phyloP scores from a whole-genome alignment of 2,888 invertebrate species.

The Drosophila prostipennis region DNA sequence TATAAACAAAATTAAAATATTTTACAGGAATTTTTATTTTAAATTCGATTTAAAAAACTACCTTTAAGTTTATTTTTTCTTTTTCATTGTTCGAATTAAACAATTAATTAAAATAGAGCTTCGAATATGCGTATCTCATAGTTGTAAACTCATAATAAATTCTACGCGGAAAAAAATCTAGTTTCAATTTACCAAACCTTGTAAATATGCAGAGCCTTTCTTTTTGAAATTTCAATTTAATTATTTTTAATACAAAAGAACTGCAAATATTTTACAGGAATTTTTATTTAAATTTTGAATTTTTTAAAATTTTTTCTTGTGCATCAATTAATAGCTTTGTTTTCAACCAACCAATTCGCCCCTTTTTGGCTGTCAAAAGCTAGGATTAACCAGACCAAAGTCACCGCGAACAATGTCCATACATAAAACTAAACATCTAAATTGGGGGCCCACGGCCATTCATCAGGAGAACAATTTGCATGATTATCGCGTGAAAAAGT shows the following conservation, averaged over 20 bases:
- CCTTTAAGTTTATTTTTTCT: too few species aligned
- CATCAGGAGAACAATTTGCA: conserved; percentile 59
- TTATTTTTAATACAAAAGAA: too few species aligned
- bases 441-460: conserved; percentile 56
- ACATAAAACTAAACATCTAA: conserved; percentile 54
- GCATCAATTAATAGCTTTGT: conserved; percentile 28
- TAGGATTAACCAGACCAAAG: conserved; percentile 38
- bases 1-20: neutral
- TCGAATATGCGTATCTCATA: neutral
- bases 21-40: too few species aligned
- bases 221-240: neutral
- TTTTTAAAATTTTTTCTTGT: neutral
- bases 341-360: neutral
- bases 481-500: conserved; percentile 38
- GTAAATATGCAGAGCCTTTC: too few species aligned
- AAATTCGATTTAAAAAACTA: too few species aligned
- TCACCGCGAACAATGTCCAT: conserved; percentile 31
- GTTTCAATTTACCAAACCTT: neutral
- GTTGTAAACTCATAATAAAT: neutral
- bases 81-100: too few species aligned
- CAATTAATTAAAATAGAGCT: conserved; percentile 19
- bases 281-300: neutral
- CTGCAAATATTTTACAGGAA: neutral
- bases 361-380: conserved; percentile 32
- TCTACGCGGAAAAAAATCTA: neutral